Conservation (phyloP, 2,113 vertebrate genomes). For the Ammodytes dubius region DNA sequence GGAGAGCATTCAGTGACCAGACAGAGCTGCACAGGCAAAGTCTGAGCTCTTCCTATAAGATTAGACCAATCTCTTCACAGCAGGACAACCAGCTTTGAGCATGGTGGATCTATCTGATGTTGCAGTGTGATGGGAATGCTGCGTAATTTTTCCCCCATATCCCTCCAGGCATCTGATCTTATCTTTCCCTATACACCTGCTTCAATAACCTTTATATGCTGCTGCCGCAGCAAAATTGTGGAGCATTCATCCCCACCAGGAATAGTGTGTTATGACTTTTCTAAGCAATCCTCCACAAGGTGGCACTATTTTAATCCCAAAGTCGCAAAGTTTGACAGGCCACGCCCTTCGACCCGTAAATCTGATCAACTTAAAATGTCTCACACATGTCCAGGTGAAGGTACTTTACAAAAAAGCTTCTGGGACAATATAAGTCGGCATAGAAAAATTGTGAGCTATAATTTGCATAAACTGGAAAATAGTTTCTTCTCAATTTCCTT, state of each 20-base stretch:
- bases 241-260: too few species aligned
- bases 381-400: too few species aligned
- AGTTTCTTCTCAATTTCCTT: too few species aligned
- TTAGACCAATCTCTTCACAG: constrained; percentile 28
- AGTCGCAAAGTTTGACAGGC: too few species aligned
- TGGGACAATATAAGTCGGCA: too few species aligned
- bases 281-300: constrained; percentile 4
- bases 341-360: too few species aligned
- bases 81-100: constrained; percentile 33
- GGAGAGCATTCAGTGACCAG: constrained; percentile 13
- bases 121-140: constrained; percentile 4
- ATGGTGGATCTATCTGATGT: constrained; percentile 15
- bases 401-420: too few species aligned
- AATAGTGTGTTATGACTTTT: not conserved
- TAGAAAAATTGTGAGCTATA: too few species aligned
- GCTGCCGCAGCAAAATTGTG: not conserved
- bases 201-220: constrained; percentile 24
- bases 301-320: too few species aligned
- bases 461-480: too few species aligned
- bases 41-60: constrained; percentile 30
- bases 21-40: constrained; percentile 21
- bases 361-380: too few species aligned
- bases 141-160: not conserved
- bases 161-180: constrained; percentile 36
- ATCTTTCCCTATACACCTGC: constrained; percentile 20